Percentiles rank a stretch among this genome's conserved stretches.
These are phyloP conservation scores for Poeciliopsis turrubarensis DNA, from an alignment of 2,113 vertebrate species.

Conservation along the genomic window DNA sequence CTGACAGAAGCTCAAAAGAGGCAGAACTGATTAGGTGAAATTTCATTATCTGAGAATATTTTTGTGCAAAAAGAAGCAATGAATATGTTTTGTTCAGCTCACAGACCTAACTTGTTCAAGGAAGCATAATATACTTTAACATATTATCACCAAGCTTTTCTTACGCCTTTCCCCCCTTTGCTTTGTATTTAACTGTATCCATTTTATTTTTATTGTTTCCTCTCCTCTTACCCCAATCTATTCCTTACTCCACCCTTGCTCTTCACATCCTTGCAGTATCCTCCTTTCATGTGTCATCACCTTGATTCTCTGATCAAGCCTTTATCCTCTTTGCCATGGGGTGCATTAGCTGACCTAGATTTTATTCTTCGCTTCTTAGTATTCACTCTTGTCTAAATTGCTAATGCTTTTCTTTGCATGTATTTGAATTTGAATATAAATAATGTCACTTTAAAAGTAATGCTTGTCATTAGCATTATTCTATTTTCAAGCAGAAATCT, in stretches of 20 bases:
- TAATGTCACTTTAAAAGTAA: background rate
- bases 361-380: background rate
- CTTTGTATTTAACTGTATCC: slow-evolving; percentile 23
- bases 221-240: background rate
- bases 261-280: background rate
- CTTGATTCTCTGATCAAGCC: slow-evolving; percentile 7
- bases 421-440: background rate
- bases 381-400: background rate
- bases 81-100: no score
- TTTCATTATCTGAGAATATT: no score
- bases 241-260: slow-evolving; percentile 3
- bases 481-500: background rate
- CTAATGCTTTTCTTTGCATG: background rate
- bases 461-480: background rate
- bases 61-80: no score
- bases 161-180: slow-evolving; percentile 32
- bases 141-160: slow-evolving; percentile 19
- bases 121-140: slow-evolving; percentile 26
- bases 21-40: no score
- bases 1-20: no score
- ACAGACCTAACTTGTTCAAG: no score
- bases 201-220: slow-evolving; percentile 6
- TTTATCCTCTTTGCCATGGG: slow-evolving; percentile 17
- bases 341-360: background rate
- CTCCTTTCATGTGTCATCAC: slow-evolving; percentile 16